These are phyloP conservation scores for Panagrolaimus sp. DNA, from an alignment of 1,140 invertebrate genomes.

Conservation along the genomic window DNA sequence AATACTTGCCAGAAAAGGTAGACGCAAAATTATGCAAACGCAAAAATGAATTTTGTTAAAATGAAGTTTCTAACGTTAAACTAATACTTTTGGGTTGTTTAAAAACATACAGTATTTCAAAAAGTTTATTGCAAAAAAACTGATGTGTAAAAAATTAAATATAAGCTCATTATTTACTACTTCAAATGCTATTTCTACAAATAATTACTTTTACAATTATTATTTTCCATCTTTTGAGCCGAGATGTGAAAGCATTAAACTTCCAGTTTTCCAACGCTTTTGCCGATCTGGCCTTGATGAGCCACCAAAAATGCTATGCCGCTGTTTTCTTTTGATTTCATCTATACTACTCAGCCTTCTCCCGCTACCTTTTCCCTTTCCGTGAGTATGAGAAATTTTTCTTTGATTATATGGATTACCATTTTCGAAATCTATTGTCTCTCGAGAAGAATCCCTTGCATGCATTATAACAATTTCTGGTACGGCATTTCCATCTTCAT, in stretches of 20 bases:
- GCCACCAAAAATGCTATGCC: not conserved
- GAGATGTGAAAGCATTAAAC: not conserved
- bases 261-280: constrained; percentile 11
- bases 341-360: not conserved
- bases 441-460: constrained; percentile 35
- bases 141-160: too few species aligned
- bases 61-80: too few species aligned
- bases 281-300: not conserved
- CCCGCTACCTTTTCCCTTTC: not conserved
- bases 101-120: too few species aligned
- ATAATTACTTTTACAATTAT: not conserved
- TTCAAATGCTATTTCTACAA: not conserved
- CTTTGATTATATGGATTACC: not conserved
- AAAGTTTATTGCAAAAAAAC: too few species aligned
- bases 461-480: constrained; percentile 48
- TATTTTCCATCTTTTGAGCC: not conserved
- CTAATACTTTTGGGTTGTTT: too few species aligned
- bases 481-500: constrained; percentile 31
- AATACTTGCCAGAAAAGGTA: too few species aligned
- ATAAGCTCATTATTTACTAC: too few species aligned
- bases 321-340: not conserved
- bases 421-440: constrained; percentile 30
- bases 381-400: not conserved
- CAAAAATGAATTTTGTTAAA: too few species aligned
- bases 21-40: too few species aligned